Conservation (phyloP, 2,797 vertebrate species). For the Cuniculus paca region DNA sequence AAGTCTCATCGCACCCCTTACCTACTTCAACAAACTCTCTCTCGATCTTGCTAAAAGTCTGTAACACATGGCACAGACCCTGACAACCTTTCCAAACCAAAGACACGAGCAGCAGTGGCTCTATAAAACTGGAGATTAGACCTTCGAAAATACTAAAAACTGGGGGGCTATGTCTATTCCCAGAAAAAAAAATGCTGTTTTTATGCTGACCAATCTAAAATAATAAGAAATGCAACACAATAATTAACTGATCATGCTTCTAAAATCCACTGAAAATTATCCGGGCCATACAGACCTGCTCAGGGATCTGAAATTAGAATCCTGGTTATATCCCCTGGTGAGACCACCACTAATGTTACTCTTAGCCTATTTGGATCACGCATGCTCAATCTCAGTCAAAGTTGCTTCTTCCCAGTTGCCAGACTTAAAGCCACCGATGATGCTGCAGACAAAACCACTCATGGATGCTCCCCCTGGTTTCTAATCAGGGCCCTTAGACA, state of each 20-base stretch:
- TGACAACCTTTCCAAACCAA: background rate
- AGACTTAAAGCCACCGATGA: background rate
- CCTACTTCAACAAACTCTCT: background rate
- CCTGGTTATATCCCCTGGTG: background rate
- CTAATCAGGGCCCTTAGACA: background rate
- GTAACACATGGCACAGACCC: background rate
- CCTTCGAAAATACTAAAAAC: background rate
- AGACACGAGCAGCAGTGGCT: background rate
- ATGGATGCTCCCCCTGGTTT: background rate
- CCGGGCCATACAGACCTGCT: background rate
- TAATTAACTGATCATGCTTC: background rate
- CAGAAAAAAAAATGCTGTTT: background rate
- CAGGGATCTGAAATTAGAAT: background rate
- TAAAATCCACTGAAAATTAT: background rate
- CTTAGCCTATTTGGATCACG: background rate
- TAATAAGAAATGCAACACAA: background rate
- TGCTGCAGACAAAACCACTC: background rate
- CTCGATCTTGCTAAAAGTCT: background rate
- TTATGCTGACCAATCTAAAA: background rate
- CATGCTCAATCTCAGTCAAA: background rate
- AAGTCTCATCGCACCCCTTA: background rate
- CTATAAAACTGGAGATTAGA: background rate
- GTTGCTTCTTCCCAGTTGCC: background rate
- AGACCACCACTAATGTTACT: background rate
- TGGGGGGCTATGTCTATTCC: background rate